phyloP scores from a whole-genome alignment of 2,797 vertebrate species.

The Hipposideros larvatus region DNA sequence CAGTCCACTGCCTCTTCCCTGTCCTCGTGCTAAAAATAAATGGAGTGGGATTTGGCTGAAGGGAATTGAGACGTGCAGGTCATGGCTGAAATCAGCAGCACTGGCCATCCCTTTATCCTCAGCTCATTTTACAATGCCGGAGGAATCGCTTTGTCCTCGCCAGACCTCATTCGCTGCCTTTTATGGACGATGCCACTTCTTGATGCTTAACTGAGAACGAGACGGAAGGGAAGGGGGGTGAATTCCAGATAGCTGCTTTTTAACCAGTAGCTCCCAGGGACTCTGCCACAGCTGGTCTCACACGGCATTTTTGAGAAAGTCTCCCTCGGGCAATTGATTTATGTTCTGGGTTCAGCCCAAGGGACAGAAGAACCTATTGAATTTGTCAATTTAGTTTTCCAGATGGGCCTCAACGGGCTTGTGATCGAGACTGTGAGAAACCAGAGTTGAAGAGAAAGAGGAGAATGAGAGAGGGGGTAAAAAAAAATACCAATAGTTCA shows the following conservation, averaged over 20 bases:
- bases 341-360: constrained; percentile 32
- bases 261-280: background rate
- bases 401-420: background rate
- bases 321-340: background rate
- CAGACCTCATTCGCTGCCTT: constrained; percentile 22
- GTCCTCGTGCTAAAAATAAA: constrained; percentile 70
- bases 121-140: constrained; percentile 29
- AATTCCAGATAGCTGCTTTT: background rate
- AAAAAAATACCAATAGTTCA: background rate
- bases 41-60: background rate
- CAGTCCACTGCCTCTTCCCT: background rate
- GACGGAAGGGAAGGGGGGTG: background rate
- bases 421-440: background rate
- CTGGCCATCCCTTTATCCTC: background rate
- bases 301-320: background rate
- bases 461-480: accelerated
- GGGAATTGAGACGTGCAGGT: constrained; percentile 10
- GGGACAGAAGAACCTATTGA: constrained; percentile 31
- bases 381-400: constrained; percentile 7
- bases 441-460: background rate
- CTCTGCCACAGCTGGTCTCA: too few species aligned
- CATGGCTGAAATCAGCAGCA: background rate
- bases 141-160: constrained; percentile 28
- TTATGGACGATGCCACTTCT: background rate
- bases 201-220: background rate